Percentiles rank a stretch among this genome's conserved stretches.
Evolutionary conservation across 2,113 vertebrate species (phyloP).

Genomic region (Pelmatolapia mariae): DNA sequence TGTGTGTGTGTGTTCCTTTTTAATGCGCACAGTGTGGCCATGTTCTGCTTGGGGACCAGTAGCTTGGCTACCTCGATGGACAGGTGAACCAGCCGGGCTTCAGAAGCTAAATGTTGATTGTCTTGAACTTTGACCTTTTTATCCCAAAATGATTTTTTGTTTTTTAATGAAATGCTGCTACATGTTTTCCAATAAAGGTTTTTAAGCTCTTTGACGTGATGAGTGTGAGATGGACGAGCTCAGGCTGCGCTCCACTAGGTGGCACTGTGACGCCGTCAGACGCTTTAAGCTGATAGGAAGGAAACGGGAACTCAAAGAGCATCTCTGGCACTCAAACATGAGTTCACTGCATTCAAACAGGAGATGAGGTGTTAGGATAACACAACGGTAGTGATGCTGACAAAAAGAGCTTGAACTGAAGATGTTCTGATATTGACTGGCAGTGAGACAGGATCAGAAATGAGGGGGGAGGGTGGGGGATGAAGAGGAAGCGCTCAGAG

Average conservation of each 20-base stretch:
- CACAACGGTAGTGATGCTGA: not conserved
- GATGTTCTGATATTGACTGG: not conserved
- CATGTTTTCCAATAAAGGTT: conserved; percentile 84
- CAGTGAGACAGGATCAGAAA: not conserved
- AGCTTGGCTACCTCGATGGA: conserved; percentile 48
- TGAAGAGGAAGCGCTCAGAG: not conserved
- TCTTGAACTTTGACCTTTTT: conserved; percentile 53
- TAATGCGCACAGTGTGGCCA: conserved; percentile 13
- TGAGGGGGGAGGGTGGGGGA: not conserved
- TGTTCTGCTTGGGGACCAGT: conserved; percentile 46
- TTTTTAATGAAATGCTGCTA: conserved; percentile 86
- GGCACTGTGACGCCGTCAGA: conserved; percentile 47
- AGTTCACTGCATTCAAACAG: not conserved
- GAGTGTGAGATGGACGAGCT: not conserved
- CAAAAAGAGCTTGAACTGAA: not conserved
- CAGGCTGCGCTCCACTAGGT: conserved; percentile 51
- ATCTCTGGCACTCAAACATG: not conserved
- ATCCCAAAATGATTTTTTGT: conserved; percentile 36
- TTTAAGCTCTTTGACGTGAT: conserved; percentile 19
- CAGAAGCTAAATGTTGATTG: conserved; percentile 69
- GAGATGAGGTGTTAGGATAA: not conserved
- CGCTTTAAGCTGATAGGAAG: not conserved
- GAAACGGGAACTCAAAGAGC: not conserved
- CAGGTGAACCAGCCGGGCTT: conserved; percentile 57
- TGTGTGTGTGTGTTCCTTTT: not conserved